phyloP scores from a whole-genome alignment of 1,140 invertebrate genomes.

The Brachionus calyciflorus region DNA sequence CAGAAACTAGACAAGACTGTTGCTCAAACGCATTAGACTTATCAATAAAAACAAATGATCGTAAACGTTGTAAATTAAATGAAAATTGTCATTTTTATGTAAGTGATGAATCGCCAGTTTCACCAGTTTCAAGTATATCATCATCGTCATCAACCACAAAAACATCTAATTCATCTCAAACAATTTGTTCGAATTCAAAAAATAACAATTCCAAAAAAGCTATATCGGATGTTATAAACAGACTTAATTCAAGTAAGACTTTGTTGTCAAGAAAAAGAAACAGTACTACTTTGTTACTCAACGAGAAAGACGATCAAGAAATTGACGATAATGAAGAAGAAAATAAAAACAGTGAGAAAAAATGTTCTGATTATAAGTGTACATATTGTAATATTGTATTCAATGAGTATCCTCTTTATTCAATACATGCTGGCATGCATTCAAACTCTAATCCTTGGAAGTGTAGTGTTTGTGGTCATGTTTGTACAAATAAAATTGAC shows the following conservation, averaged over 20 bases:
- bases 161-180: slow-evolving; percentile 22
- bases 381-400: slow-evolving; percentile 40
- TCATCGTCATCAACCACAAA: slow-evolving; percentile 33
- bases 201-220: slow-evolving; percentile 39
- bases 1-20: background rate
- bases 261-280: background rate
- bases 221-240: slow-evolving; percentile 32
- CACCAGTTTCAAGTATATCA: slow-evolving; percentile 35
- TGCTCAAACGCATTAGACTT: slow-evolving; percentile 6
- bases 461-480: slow-evolving; percentile 42
- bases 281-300: background rate
- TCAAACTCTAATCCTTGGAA: slow-evolving; percentile 34
- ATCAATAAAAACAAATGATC: slow-evolving; percentile 25
- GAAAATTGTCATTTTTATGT: slow-evolving; percentile 18
- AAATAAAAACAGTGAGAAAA: background rate
- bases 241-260: slow-evolving; percentile 5
- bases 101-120: slow-evolving; percentile 34
- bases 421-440: slow-evolving; percentile 45
- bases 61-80: slow-evolving; percentile 31
- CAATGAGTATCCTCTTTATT: slow-evolving; percentile 41
- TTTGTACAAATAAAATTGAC: slow-evolving; percentile 36
- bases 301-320: background rate
- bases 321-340: background rate
- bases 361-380: slow-evolving; percentile 18
- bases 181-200: background rate